A percentile compares a stretch with the other conserved stretches of the same genome.
These are phyloP conservation scores for Leucosticte australis DNA, from an alignment of 2,113 vertebrate species.

Conservation along the genomic window DNA sequence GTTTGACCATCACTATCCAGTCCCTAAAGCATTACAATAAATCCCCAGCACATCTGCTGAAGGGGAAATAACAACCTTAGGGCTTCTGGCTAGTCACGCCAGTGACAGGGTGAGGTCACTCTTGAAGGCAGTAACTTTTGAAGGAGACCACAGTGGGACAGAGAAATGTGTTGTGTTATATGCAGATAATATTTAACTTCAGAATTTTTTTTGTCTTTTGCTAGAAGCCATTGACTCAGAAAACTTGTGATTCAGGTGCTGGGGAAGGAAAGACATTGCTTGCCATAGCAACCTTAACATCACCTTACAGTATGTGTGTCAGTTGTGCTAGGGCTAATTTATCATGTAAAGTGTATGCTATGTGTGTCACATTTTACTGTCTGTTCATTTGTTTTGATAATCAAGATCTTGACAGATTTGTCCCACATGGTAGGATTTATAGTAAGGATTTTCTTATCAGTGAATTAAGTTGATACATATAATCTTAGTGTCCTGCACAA, in stretches of 20 bases:
- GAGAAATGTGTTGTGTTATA: neutral
- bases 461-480: constrained; percentile 57
- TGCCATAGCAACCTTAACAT: constrained; percentile 71
- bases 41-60: neutral
- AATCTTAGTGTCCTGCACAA: constrained; percentile 44
- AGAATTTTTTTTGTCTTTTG: constrained; percentile 29
- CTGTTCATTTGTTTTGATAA: constrained; percentile 77
- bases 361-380: constrained; percentile 68
- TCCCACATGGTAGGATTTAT: constrained; percentile 72
- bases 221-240: constrained; percentile 14
- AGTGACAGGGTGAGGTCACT: neutral
- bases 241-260: constrained; percentile 30
- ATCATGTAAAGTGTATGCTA: constrained; percentile 66
- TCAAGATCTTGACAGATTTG: constrained; percentile 74
- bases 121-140: constrained; percentile 23
- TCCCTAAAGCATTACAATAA: neutral
- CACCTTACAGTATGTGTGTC: constrained; percentile 50
- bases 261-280: constrained; percentile 42
- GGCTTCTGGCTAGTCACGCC: neutral
- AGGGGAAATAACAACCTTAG: neutral
- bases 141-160: neutral
- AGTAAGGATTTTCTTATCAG: constrained; percentile 71
- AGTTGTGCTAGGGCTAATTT: constrained; percentile 67
- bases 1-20: neutral
- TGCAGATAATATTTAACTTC: neutral